phyloP scores from a whole-genome alignment of 2,888 invertebrate genomes.

The Amphimallon solstitiale region DNA sequence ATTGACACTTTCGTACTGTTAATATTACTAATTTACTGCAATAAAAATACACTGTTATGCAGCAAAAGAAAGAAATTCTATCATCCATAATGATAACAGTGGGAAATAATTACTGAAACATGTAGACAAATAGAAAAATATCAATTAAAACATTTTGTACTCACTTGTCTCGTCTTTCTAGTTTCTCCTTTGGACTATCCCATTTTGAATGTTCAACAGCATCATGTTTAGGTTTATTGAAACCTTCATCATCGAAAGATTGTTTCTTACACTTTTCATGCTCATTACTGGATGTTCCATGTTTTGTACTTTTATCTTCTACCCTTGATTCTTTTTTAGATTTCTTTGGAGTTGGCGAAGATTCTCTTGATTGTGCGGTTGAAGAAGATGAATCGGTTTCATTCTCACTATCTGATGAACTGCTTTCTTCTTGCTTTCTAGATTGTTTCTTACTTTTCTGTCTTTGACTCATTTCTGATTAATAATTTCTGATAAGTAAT shows the following conservation, averaged over 20 bases:
- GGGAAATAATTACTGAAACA: constrained; percentile 28
- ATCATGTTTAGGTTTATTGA: constrained; percentile 34
- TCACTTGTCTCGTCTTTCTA: constrained; percentile 34
- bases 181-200: constrained; percentile 49
- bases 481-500: neutral
- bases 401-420: constrained; percentile 25
- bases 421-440: constrained; percentile 14
- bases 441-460: constrained; percentile 3
- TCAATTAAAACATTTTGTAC: constrained; percentile 1
- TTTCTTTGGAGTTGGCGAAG: constrained; percentile 17
- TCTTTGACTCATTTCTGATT: neutral
- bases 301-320: neutral
- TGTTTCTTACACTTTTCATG: neutral
- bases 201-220: constrained; percentile 47
- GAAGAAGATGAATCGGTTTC: constrained; percentile 27
- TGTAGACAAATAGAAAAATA: constrained; percentile 16
- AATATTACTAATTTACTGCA: neutral
- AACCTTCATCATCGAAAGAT: constrained; percentile 4
- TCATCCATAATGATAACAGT: neutral
- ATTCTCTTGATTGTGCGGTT: constrained; percentile 25
- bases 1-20: constrained; percentile 3
- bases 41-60: constrained; percentile 23
- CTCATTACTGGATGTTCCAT: neutral
- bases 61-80: constrained; percentile 10
- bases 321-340: constrained; percentile 12